Evolutionary conservation across 2,888 invertebrate species (phyloP).

Genomic region (Hoplodrina ambigua): DNA sequence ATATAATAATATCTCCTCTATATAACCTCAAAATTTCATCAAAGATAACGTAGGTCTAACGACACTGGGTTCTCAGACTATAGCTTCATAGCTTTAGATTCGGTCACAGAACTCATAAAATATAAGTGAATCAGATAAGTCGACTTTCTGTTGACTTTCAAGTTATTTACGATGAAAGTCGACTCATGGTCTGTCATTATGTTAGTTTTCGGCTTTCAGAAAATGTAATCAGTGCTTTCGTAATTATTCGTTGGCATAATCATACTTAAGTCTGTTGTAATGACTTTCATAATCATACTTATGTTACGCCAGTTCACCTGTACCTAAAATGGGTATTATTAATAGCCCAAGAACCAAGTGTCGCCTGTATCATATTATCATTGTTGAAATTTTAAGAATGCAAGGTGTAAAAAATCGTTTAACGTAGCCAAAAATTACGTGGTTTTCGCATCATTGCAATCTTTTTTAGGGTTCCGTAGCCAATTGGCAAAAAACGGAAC

Average conservation of each 20-base stretch:
- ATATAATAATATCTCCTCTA: no score
- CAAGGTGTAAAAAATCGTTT: no score
- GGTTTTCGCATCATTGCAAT: no score
- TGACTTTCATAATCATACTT: slow-evolving; percentile 41
- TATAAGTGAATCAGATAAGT: slow-evolving; percentile 60
- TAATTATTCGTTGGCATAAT: slow-evolving; percentile 38
- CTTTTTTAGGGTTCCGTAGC: no score
- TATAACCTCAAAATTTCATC: no score
- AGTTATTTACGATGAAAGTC: slow-evolving; percentile 44
- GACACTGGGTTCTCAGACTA: background rate
- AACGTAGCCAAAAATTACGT: no score
- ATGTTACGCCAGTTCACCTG: background rate
- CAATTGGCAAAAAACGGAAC: no score
- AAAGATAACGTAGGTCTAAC: background rate
- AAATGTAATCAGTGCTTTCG: slow-evolving; percentile 16
- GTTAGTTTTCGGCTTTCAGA: slow-evolving; percentile 29
- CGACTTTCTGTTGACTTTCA: slow-evolving; percentile 61
- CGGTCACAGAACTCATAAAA: slow-evolving; percentile 59
- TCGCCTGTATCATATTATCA: no score
- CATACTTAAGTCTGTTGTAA: slow-evolving; percentile 41
- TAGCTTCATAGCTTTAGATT: slow-evolving; percentile 46
- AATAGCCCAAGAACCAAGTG: background rate
- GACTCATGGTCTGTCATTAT: slow-evolving; percentile 48
- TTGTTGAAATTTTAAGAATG: no score
- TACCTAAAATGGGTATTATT: background rate